phyloP scores from a whole-genome alignment of 2,888 invertebrate species.

The Ditula angustiorana region DNA sequence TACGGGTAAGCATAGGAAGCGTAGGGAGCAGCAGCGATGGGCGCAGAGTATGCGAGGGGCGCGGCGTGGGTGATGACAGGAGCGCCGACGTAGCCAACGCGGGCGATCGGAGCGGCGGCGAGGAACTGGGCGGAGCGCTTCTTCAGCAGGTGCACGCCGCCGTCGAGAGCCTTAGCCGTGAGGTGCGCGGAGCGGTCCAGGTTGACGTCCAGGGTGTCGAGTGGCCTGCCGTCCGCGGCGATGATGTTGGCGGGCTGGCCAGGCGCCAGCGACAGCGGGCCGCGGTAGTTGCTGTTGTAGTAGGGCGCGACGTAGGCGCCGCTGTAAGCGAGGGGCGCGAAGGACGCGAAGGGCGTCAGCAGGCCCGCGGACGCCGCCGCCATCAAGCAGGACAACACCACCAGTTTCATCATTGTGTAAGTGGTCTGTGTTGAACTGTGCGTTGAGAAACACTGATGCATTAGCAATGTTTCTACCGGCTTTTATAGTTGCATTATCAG shows the following conservation, averaged over 20 bases:
- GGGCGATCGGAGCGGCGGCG: conserved; percentile 41
- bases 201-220: conserved; percentile 78
- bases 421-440: conserved; percentile 76
- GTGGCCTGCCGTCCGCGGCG: conserved; percentile 74
- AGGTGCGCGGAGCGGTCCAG: conserved; percentile 75
- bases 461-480: conserved; percentile 46
- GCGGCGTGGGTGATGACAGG: conserved; percentile 43
- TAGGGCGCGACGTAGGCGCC: conserved; percentile 56
- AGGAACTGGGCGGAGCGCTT: conserved; percentile 49
- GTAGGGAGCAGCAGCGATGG: conserved; percentile 42
- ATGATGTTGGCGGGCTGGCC: conserved; percentile 77
- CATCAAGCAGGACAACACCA: conserved; percentile 87
- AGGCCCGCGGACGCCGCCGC: conserved; percentile 81
- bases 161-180: conserved; percentile 67
- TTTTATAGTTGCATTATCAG: conserved; percentile 65
- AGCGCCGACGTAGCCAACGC: conserved; percentile 42
- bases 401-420: conserved; percentile 81
- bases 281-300: conserved; percentile 67
- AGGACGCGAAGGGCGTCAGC: conserved; percentile 44
- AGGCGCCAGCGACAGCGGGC: conserved; percentile 74
- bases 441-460: conserved; percentile 70
- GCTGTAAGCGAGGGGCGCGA: conserved; percentile 45
- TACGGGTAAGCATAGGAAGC: conserved; percentile 19
- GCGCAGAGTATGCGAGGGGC: conserved; percentile 48
- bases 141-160: conserved; percentile 66